Percentiles rank a stretch among this genome's conserved stretches.
These are phyloP conservation scores for Odobenus rosmarus DNA, from an alignment of 2,113 vertebrate genomes.

Conservation along the genomic window DNA sequence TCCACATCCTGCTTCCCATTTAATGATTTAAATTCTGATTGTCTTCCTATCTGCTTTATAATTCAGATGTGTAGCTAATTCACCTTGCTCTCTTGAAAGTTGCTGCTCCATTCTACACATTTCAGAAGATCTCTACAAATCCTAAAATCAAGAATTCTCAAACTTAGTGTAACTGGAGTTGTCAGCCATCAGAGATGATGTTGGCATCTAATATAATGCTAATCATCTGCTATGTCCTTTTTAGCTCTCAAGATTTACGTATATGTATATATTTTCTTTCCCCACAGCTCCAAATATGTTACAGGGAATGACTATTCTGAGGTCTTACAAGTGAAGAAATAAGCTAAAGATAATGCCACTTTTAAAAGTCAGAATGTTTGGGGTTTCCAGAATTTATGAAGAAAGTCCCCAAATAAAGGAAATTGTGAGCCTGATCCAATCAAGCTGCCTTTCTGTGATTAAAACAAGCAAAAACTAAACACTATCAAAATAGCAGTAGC, in stretches of 20 bases:
- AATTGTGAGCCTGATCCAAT: background rate
- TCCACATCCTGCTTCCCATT: background rate
- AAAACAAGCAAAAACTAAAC: background rate
- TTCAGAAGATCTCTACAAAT: background rate
- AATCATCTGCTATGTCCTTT: slow-evolving; percentile 24
- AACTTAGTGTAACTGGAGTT: background rate
- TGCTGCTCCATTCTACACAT: background rate
- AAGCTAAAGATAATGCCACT: background rate
- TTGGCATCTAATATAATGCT: slow-evolving; percentile 29
- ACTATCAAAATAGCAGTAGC: background rate
- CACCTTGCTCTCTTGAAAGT: background rate
- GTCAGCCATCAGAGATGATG: background rate
- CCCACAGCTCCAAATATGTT: background rate
- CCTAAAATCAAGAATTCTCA: slow-evolving; percentile 42
- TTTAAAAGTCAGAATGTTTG: background rate
- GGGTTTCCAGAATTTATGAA: background rate
- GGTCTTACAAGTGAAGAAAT: background rate
- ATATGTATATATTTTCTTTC: slow-evolving; percentile 58
- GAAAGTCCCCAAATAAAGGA: background rate
- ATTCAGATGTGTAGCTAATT: background rate
- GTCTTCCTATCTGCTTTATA: background rate
- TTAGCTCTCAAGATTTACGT: slow-evolving; percentile 42
- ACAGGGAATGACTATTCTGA: slow-evolving; percentile 30
- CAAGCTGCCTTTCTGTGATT: background rate
- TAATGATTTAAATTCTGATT: background rate